Evolutionary conservation across 2,113 vertebrate genomes (phyloP), one percentile per base, ranked within the genome.

Genomic region (Coregonus clupeaformis): DNA sequence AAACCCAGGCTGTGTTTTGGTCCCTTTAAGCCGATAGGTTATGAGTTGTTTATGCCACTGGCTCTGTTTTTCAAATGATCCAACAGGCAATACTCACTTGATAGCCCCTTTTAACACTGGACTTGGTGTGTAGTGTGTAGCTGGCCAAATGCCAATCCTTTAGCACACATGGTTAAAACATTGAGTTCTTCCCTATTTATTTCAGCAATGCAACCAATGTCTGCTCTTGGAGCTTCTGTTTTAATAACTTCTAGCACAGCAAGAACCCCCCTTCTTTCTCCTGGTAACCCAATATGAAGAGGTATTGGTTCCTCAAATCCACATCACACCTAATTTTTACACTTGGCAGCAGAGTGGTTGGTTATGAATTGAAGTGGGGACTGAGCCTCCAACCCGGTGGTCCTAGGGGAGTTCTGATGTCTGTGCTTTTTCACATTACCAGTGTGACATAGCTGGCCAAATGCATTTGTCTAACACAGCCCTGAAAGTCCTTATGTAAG

Each of bases 151-250:
- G 80, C 91, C 88, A 87, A 73, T 69, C 81, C 81, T 73, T 73
- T 36, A 83, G 83, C 89, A 88, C 91, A 92, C 70, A 88, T 93
- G 91, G 81, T 80, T 78, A 88, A 87, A 30, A 1, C 71, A 82
- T 92, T 72, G 75, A 84, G 80, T 75, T 83, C 42, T 55, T 74
- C 68, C 83, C 55, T 65, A 49, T 80, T 90, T 87, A 80, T 85
- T 87, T 79, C 63, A 81, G 71, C 77, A 69, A 77, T 42, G 36
- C 9, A 42, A 11, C 36, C 36, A 42, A 42, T 73, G 70, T 76
- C 76, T 67, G 70, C 67, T 24, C 32, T 49, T 32, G 82, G 78
- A 86, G 83, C 90, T 92, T 89, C 91, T 91, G 90, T 92, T 93
- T 89, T 90, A 89, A 90, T 90, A 85, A 84, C 80, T 86, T 64